A percentile compares a stretch with the other conserved stretches of the same genome.
These are phyloP conservation scores for Teleiodes luculella DNA, from an alignment of 2,888 invertebrate genomes.

Conservation along the genomic window DNA sequence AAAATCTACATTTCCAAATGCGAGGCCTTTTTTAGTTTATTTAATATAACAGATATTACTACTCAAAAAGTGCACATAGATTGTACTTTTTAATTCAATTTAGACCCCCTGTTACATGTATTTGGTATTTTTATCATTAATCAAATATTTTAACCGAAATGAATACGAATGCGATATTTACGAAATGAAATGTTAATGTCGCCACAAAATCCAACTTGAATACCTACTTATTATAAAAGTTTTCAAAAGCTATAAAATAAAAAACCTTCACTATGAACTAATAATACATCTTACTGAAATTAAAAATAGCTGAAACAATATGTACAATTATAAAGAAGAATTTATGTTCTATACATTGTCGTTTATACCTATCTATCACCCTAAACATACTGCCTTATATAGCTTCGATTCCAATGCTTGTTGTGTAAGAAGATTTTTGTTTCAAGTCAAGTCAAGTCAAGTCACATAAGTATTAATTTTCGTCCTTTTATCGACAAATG, in stretches of 20 bases:
- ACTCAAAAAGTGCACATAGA: conserved; percentile 55
- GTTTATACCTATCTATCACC: conserved; percentile 68
- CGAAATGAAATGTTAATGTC: conserved; percentile 48
- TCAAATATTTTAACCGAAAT: conserved; percentile 21
- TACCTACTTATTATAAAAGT: conserved; percentile 52
- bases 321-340: conserved; percentile 68
- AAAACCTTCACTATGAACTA: conserved; percentile 54
- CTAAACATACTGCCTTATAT: conserved; percentile 21
- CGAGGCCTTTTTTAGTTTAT: conserved; percentile 74
- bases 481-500: too few species aligned
- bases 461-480: too few species aligned
- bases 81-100: conserved; percentile 13
- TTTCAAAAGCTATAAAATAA: conserved; percentile 66
- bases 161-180: conserved; percentile 28
- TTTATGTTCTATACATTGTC: conserved; percentile 69
- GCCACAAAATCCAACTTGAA: conserved; percentile 74
- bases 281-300: conserved; percentile 72
- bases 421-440: too few species aligned
- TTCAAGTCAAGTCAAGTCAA: too few species aligned
- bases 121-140: conserved; percentile 33
- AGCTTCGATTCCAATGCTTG: neutral
- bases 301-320: conserved; percentile 69
- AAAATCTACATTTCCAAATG: conserved; percentile 78
- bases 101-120: conserved; percentile 71
- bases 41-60: conserved; percentile 33